A percentile compares a stretch with the other conserved stretches of the same genome.
These are phyloP conservation scores for Polypterus senegalus DNA, from an alignment of 2,113 vertebrate genomes.

Conservation along the genomic window DNA sequence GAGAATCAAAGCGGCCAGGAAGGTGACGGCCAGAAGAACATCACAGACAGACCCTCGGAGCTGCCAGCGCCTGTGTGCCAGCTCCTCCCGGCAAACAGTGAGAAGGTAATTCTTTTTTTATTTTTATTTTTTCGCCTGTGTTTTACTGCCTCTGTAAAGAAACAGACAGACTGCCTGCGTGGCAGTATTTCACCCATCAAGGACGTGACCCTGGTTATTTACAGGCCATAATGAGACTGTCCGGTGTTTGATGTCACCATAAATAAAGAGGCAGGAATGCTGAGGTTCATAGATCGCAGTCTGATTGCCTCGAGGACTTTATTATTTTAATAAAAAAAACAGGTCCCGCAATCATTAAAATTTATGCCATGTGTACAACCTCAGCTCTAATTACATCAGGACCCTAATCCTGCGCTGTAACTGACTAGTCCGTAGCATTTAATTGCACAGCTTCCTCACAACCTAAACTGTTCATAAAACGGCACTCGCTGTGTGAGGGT, in stretches of 20 bases:
- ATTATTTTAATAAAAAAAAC: slow-evolving; percentile 57
- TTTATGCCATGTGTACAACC: slow-evolving; percentile 24
- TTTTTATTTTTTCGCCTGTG: slow-evolving; percentile 36
- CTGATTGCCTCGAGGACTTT: slow-evolving; percentile 44
- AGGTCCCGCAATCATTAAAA: slow-evolving; percentile 35
- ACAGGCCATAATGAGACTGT: slow-evolving; percentile 63
- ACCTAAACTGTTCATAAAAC: not conserved
- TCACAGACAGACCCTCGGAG: too few relatives aligned
- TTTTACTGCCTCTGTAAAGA: slow-evolving; percentile 42
- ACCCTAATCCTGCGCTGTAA: not conserved
- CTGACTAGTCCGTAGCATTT: not conserved
- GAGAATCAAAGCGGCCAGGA: too few relatives aligned
- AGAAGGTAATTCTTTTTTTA: slow-evolving; percentile 36
- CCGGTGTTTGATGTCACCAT: slow-evolving; percentile 57
- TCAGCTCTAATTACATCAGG: not conserved
- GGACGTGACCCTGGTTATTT: slow-evolving; percentile 71
- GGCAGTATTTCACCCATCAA: slow-evolving; percentile 59
- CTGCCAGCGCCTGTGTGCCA: not conserved
- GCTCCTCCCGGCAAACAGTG: slow-evolving; percentile 9
- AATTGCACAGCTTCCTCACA: not conserved
- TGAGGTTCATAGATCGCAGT: slow-evolving; percentile 40
- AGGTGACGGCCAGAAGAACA: too few relatives aligned
- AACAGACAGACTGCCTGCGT: slow-evolving; percentile 32
- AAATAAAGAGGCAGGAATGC: slow-evolving; percentile 67
- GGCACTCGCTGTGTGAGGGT: too few relatives aligned